A percentile compares a stretch with the other conserved stretches of the same genome.
These are phyloP conservation scores for Neoniphon sammara DNA, from an alignment of 2,797 vertebrate genomes.

Conservation along the genomic window DNA sequence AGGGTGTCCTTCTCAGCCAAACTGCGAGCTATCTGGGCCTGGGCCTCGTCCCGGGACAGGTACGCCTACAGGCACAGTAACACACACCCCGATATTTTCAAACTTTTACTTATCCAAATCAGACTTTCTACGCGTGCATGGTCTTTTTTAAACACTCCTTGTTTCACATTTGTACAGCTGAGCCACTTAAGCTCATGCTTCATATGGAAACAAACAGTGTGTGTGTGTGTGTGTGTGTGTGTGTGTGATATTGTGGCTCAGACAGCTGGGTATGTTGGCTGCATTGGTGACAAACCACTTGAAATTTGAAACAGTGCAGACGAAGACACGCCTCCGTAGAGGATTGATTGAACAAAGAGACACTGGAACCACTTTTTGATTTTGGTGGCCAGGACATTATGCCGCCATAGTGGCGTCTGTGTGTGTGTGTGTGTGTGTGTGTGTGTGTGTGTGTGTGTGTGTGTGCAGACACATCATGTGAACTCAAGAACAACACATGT, in stretches of 20 bases:
- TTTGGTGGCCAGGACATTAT: no score
- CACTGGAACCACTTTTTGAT: no score
- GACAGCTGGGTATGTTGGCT: no score
- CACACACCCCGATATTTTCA: neutral
- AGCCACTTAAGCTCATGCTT: neutral
- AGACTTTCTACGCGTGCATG: no score
- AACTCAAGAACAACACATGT: neutral
- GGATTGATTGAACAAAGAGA: no score
- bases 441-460: neutral
- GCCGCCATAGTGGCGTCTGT: neutral
- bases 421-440: no score
- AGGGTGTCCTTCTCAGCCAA: conserved; percentile 89
- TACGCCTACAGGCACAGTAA: conserved; percentile 81
- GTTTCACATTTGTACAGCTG: neutral
- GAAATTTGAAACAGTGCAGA: neutral
- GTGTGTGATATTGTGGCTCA: no score
- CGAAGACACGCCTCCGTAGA: no score
- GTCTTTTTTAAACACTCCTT: no score
- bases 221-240: no score
- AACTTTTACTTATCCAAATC: neutral
- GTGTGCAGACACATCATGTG: neutral
- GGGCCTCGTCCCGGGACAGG: conserved; percentile 84
- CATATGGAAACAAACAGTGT: neutral
- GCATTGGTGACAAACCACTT: accelerated
- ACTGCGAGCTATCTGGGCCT: conserved; percentile 83